Percentiles rank a stretch among this genome's conserved stretches.
Conservation (phyloP, 1,140 invertebrate species). For the Idris sp. region DNA sequence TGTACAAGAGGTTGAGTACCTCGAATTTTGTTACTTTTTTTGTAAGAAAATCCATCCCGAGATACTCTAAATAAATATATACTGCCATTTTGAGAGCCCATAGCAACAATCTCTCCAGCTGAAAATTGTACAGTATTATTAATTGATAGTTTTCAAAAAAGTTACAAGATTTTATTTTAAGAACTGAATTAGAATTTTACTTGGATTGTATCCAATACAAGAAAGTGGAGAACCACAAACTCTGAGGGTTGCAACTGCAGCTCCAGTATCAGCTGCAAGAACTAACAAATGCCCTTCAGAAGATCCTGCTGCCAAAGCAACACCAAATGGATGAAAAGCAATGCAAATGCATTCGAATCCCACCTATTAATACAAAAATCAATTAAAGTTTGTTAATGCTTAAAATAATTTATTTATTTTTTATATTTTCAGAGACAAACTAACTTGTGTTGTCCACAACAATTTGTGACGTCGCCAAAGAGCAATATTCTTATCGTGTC, state of each 20-base stretch:
- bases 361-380: too few species aligned
- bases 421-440: slow-evolving; percentile 3
- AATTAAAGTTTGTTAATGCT: too few species aligned
- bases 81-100: slow-evolving; percentile 93
- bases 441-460: slow-evolving; percentile 91
- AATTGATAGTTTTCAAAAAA: too few species aligned
- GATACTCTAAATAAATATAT: slow-evolving; percentile 91
- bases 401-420: too few species aligned
- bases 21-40: slow-evolving; percentile 91
- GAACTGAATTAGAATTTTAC: too few species aligned
- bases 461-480: slow-evolving; percentile 92
- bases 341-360: slow-evolving; percentile 86
- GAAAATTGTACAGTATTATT: slow-evolving; percentile 4
- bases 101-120: slow-evolving; percentile 93
- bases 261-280: slow-evolving; percentile 89
- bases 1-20: slow-evolving; percentile 89
- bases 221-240: slow-evolving; percentile 91
- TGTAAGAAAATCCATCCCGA: slow-evolving; percentile 91
- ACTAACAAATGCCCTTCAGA: slow-evolving; percentile 92
- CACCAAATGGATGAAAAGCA: slow-evolving; percentile 83
- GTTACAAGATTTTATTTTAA: too few species aligned
- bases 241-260: slow-evolving; percentile 88
- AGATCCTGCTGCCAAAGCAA: slow-evolving; percentile 91
- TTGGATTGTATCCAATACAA: slow-evolving; percentile 91
- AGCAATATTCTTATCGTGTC: slow-evolving; percentile 93